Evolutionary conservation across 2,888 invertebrate genomes (phyloP), one percentile per base, ranked within the genome.

Genomic region (Drosophila differens): DNA sequence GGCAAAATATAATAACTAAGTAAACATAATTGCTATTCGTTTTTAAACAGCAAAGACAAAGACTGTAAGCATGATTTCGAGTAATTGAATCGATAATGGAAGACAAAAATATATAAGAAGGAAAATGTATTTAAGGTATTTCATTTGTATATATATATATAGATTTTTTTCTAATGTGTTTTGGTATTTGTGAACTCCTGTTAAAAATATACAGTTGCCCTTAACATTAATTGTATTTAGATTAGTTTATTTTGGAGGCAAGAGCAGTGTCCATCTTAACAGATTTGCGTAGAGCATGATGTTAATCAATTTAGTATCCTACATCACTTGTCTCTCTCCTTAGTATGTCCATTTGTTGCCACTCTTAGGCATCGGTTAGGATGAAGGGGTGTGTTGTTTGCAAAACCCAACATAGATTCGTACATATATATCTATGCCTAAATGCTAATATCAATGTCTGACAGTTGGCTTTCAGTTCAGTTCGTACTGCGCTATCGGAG

Each of bases 361-460:
- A 32, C 51, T 71, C 28, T 33, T 53, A 41, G 73, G 66, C 39
- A 30, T 58, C 61, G 66, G 52, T 37, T 22, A 16, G 47, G 16
- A 4, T 9, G 16, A 47, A 25, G 22, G 25, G 16, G 9, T 25
- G 2, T 25, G 25, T 25, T 47, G 47, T 47, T 22, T 25, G 16
- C 16, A 16, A 25, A 25, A 9, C 47, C 2, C 2, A 47, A 16
- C 16, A 7, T 47, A 25, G 16, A 22, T 47, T 22, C 0, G 12
- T n/a, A n/a, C 19, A 19, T 7, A 72, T 62, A 77, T 89, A 82
- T 89, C 82, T 81, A 67, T 82, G 90, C 85, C 83, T 81, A 81
- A 75, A 88, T 88, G 88, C 81, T 85, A 87, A 89, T 89, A 82
- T 85, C 82, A 82, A 79, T 79, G 85, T 78, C 85, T 90, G 85